These are phyloP conservation scores for Eristalinus sepulchralis DNA, from an alignment of 2,888 invertebrate genomes.

Conservation along the genomic window DNA sequence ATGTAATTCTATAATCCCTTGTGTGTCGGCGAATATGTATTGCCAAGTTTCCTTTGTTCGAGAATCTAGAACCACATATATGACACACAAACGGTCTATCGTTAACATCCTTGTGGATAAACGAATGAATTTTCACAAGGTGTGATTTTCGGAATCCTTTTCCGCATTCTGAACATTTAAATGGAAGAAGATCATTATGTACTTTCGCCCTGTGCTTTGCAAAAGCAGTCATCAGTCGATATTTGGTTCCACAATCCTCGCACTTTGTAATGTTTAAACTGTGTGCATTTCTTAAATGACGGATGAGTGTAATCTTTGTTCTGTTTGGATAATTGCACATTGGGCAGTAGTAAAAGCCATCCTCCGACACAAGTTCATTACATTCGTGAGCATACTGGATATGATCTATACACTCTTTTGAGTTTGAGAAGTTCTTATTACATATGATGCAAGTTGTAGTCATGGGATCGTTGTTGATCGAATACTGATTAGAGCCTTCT, in stretches of 20 bases:
- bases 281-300: neutral
- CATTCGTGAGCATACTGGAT: neutral
- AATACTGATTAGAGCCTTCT: too few species aligned
- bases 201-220: slow-evolving; percentile 4
- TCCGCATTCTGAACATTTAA: slow-evolving; percentile 12
- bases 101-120: slow-evolving; percentile 3
- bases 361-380: neutral
- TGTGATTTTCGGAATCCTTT: slow-evolving; percentile 1
- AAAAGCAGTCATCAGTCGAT: neutral
- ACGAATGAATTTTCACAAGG: neutral
- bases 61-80: slow-evolving; percentile 2
- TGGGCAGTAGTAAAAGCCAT: slow-evolving; percentile 16
- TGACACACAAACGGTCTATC: slow-evolving; percentile 6
- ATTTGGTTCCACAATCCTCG: slow-evolving; percentile 16
- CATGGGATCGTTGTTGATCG: too few species aligned
- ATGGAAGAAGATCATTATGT: slow-evolving; percentile 5
- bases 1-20: neutral
- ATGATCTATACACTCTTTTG: slow-evolving; percentile 7
- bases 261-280: neutral
- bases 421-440: neutral
- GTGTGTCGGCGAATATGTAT: slow-evolving; percentile 19
- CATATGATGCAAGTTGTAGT: neutral
- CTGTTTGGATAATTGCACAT: slow-evolving; percentile 4
- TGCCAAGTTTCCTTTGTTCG: neutral
- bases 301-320: neutral